These are phyloP conservation scores for Chalcis sispes DNA, from an alignment of 2,888 invertebrate genomes.

Conservation along the genomic window DNA sequence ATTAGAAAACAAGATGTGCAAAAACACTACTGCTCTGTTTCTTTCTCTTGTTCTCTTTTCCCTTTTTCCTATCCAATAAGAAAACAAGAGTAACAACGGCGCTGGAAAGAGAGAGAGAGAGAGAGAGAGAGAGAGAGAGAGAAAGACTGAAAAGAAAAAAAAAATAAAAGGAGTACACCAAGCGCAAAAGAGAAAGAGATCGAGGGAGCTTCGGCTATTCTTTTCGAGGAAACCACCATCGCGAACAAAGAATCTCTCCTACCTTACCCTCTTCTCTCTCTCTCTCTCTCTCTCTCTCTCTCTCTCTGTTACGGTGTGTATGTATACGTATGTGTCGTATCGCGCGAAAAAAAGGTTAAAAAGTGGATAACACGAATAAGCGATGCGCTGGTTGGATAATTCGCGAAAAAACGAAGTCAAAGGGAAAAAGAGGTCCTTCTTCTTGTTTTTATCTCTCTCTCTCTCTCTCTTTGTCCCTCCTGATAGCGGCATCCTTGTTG, in stretches of 20 bases:
- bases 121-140: neutral
- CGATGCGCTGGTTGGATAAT: slow-evolving; percentile 75
- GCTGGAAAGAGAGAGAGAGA: too few relatives aligned
- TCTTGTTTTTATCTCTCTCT: slow-evolving; percentile 17
- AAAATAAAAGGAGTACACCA: neutral
- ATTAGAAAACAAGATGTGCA: slow-evolving; percentile 12
- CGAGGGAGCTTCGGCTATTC: slow-evolving; percentile 57
- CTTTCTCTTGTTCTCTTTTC: too few relatives aligned
- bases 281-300: slow-evolving; percentile 26
- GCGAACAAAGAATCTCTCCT: slow-evolving; percentile 75
- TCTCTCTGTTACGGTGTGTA: neutral
- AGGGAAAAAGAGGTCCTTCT: slow-evolving; percentile 3
- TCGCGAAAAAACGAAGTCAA: slow-evolving; percentile 63
- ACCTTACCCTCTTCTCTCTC: too few relatives aligned
- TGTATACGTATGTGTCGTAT: slow-evolving; percentile 11
- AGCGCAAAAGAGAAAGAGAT: slow-evolving; percentile 7
- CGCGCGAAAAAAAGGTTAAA: slow-evolving; percentile 70
- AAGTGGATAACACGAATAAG: slow-evolving; percentile 75
- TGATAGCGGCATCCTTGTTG: slow-evolving; percentile 37
- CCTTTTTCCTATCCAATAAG: neutral
- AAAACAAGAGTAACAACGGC: too few relatives aligned
- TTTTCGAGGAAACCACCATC: slow-evolving; percentile 70
- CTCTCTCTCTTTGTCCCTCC: neutral
- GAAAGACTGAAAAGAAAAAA: neutral
- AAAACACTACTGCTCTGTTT: slow-evolving; percentile 9